Conservation (phyloP, 2,888 invertebrate genomes). For the Polydrusus tereticollis region DNA sequence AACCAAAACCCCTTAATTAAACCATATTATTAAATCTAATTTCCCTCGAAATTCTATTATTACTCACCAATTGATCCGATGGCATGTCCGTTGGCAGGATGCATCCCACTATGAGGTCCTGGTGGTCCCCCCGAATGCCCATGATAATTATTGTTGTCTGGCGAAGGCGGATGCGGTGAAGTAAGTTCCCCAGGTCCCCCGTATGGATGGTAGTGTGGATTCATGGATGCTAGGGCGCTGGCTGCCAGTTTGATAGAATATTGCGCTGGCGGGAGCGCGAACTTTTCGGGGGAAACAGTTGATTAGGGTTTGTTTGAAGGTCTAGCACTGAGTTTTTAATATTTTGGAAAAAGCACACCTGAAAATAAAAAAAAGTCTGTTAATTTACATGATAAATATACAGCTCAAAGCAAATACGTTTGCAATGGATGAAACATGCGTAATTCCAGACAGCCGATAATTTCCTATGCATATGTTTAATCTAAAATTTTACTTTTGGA, state of each 20-base stretch:
- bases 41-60: background rate
- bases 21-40: background rate
- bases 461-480: too few relatives aligned
- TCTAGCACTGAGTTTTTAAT: background rate
- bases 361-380: background rate
- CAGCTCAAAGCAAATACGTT: too few relatives aligned
- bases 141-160: conserved; percentile 78
- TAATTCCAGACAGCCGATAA: too few relatives aligned
- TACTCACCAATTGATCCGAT: conserved; percentile 65
- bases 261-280: conserved; percentile 31
- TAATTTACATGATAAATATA: too few relatives aligned
- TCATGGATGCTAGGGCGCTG: conserved; percentile 87
- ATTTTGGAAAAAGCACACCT: background rate
- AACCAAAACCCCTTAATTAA: too few relatives aligned
- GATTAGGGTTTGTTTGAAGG: conserved; percentile 3
- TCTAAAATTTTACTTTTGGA: too few relatives aligned
- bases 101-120: conserved; percentile 69
- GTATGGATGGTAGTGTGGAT: conserved; percentile 91
- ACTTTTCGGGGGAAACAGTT: conserved; percentile 9
- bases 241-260: conserved; percentile 85
- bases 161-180: conserved; percentile 83
- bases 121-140: conserved; percentile 67
- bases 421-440: too few relatives aligned
- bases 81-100: conserved; percentile 67
- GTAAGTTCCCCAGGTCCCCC: conserved; percentile 76